Percentiles rank a stretch among this genome's conserved stretches.
Conservation (phyloP, 2,888 invertebrate genomes). For the Dinocampus coccinellae region DNA sequence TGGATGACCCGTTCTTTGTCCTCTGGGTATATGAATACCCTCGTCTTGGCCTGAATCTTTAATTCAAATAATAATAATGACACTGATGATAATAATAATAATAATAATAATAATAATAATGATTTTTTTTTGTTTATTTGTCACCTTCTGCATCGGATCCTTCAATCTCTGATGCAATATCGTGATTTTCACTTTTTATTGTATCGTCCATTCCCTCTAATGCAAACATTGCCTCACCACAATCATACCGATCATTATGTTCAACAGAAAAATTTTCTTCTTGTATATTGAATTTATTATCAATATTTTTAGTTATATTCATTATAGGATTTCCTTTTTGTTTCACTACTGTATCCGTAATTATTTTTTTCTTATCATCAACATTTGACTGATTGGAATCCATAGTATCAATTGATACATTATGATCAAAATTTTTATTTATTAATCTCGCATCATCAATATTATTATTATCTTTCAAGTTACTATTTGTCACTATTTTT, state of each 20-base stretch:
- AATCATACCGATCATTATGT: slow-evolving; percentile 53
- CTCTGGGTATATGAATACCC: slow-evolving; percentile 73
- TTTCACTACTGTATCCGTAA: not conserved
- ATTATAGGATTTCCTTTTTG: slow-evolving; percentile 8
- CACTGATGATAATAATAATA: not conserved
- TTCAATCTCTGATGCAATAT: slow-evolving; percentile 69
- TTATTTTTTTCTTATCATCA: not conserved
- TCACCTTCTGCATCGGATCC: slow-evolving; percentile 82
- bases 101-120: not conserved
- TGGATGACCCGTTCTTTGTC: slow-evolving; percentile 67
- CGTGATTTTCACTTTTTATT: slow-evolving; percentile 56
- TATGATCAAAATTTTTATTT: slow-evolving; percentile 47
- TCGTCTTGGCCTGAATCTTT: slow-evolving; percentile 74
- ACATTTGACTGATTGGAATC: slow-evolving; percentile 46
- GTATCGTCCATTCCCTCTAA: slow-evolving; percentile 79
- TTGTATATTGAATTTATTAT: not conserved
- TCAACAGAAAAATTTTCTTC: not conserved
- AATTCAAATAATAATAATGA: slow-evolving; percentile 12
- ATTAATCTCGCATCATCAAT: not conserved
- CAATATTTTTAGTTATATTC: not conserved
- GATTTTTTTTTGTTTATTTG: not conserved
- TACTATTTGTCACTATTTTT: slow-evolving; percentile 47
- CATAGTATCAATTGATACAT: slow-evolving; percentile 50
- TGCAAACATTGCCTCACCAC: slow-evolving; percentile 82
- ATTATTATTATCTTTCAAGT: slow-evolving; percentile 48